Evolutionary conservation across 2,797 vertebrate genomes (phyloP).

Genomic region (Myotis planiceps): DNA sequence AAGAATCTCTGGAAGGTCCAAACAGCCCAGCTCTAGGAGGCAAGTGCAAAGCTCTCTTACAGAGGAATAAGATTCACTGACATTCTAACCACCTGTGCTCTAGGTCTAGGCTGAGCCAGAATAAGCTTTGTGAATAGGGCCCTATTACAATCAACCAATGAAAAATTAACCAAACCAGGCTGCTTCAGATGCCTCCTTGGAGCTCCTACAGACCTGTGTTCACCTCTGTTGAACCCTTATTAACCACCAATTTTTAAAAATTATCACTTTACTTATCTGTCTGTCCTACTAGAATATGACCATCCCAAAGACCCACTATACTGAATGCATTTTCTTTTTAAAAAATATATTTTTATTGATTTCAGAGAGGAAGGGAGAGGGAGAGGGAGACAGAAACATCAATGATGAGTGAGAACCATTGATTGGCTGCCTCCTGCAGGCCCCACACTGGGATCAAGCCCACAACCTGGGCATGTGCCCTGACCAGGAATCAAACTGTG

Average conservation of each 20-base stretch:
- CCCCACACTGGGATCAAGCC: too few relatives aligned
- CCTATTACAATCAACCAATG: neutral
- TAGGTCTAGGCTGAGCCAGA: neutral
- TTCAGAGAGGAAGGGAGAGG: too few relatives aligned
- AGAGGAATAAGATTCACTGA: neutral
- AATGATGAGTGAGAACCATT: too few relatives aligned
- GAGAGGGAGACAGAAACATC: too few relatives aligned
- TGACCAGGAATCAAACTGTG: too few relatives aligned
- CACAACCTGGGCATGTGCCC: too few relatives aligned
- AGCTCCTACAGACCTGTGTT: rapidly evolving
- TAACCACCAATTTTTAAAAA: neutral
- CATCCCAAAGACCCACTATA: neutral
- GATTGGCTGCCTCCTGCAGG: too few relatives aligned
- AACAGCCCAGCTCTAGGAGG: rapidly evolving
- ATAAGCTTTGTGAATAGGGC: neutral
- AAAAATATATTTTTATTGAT: too few relatives aligned
- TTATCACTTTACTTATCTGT: neutral
- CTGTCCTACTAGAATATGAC: neutral
- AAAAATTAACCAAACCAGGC: neutral
- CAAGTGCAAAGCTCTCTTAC: rapidly evolving
- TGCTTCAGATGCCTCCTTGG: neutral
- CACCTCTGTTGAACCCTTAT: neutral
- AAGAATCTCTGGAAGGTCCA: neutral
- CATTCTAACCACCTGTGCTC: neutral
- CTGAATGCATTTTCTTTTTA: neutral